Base-by-base conservation (phyloP, 2,113 vertebrate genomes). In the Boleophthalmus pectinirostris region DNA sequence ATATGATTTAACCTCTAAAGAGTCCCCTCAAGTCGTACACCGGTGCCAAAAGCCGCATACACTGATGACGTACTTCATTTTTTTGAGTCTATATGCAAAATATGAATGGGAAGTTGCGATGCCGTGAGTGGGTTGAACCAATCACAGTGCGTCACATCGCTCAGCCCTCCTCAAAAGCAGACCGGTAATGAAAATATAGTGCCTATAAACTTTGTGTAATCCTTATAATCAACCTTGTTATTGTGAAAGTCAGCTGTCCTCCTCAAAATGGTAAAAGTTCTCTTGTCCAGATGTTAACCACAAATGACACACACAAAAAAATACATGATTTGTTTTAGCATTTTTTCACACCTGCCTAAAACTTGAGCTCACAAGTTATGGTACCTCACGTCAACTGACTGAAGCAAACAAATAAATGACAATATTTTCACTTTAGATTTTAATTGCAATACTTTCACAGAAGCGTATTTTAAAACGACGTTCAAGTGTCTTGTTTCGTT, bases 1-100 rank as follows among this genome's bases (percentile, higher is more conserved):
- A 82, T 85, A 85, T 89, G 89, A 84, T 87, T 90, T 93, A 88
- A 90, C 92, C 90, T 92, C 89, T 88, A 88, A 82, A 88, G 84
- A 86, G 74, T 78, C 77, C 72, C 79, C 80, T 75, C 38, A 83
- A 88, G 79, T 90, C 81, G 77, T 83, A 82, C 43, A 75, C 72
- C 66, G 71, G 76, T 58, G 74, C 82, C 85, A 35, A 66, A 73
- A 82, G 80, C 81, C 61, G 57, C 54, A 68, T 76, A 58, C 74
- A 57, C 60, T 25, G 51, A 81, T 74, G 74, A 85, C 60, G 61
- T 75, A 76, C 88, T 85, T 81, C 2, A 43, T 43, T 43, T 38
- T 38, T 38, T 38, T 38, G 35, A 38, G 35, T 1, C 35, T 38
- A 38, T 38, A 38, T 38, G 35, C 38, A 43, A 43, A 43, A 43